Evolutionary conservation across 2,797 vertebrate genomes (phyloP).

Genomic region (Notamacropus eugenii): DNA sequence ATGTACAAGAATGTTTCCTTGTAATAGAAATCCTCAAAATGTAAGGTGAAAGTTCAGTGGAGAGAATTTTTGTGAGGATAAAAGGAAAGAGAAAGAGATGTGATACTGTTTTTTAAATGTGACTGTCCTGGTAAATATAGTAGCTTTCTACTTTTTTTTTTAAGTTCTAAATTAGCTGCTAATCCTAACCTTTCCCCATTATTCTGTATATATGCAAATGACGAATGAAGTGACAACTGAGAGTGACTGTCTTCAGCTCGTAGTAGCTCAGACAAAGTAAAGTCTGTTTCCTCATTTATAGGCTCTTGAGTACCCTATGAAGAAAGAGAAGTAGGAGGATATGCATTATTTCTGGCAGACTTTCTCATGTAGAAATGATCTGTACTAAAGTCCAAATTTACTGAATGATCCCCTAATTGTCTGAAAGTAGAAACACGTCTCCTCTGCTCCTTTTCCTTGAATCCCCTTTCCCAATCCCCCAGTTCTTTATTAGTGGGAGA

Average conservation of each 20-base stretch:
- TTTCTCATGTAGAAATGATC: not conserved
- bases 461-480: not conserved
- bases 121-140: too few species aligned
- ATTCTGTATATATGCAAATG: not conserved
- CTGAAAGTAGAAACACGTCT: not conserved
- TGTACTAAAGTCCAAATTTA: not conserved
- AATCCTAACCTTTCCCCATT: not conserved
- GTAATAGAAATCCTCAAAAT: not conserved
- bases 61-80: not conserved
- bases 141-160: not conserved
- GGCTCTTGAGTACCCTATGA: not conserved
- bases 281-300: not conserved
- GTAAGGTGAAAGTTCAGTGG: not conserved
- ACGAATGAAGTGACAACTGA: not conserved
- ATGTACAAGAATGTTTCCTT: not conserved
- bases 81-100: not conserved
- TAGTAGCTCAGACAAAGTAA: not conserved
- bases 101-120: not conserved
- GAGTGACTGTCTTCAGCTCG: not conserved
- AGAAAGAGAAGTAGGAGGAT: not conserved
- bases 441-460: not conserved
- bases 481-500: not conserved
- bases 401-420: not conserved
- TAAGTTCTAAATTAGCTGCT: not conserved
- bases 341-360: not conserved